Base-by-base conservation (phyloP, 2,888 invertebrate species). In the Platycnemis pennipes region DNA sequence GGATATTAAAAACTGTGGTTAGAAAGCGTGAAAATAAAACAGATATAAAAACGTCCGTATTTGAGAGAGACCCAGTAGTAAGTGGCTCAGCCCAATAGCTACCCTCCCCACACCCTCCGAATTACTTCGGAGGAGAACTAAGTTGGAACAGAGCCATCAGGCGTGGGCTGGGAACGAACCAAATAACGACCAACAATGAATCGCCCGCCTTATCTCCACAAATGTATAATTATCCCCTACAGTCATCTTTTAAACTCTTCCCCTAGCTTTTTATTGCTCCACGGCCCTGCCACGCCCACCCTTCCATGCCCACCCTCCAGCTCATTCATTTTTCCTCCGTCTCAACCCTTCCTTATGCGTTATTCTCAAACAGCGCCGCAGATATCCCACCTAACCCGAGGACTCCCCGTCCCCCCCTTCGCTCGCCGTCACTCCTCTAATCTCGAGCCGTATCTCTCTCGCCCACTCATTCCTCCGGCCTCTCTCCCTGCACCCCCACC, bases 111-210 rank as follows among this genome's bases (percentile, higher is more conserved):
- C 53, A 16, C 7, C 46, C 88, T 19, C 53, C 53, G 19, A 88
- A 88, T 37, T 31, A n/a, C 31, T 49, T n/a, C 88, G 13, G 1
- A 49, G 49, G 22, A 26, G 63, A 63, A 77, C 77, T 37, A n/a
- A 2, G 11, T 89, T 89, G 89, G 89, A 89, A 63, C 56, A 26
- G 42, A 89, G 89, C 89, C 89, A 89, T 89, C 56, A 44, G 26
- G 49, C 88, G n/a, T 44, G 5, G 31, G 49, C 88, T 19, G 31
- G 37, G 56, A 53, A 26, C 37, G 42, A 56, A 63, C 89, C 89
- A 53, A 89, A 89, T 89, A 89, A 89, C 53, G 89, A 37, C 56
- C 56, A 56, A 56, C 89, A 89, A 89, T 89, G 89, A 56, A 89
- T 89, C 42, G 31, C 53, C 89, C 89, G 49, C 89, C 56, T 89